Evolutionary conservation across 1,140 invertebrate genomes (phyloP).

Genomic region (Brachionus rotundiformis): DNA sequence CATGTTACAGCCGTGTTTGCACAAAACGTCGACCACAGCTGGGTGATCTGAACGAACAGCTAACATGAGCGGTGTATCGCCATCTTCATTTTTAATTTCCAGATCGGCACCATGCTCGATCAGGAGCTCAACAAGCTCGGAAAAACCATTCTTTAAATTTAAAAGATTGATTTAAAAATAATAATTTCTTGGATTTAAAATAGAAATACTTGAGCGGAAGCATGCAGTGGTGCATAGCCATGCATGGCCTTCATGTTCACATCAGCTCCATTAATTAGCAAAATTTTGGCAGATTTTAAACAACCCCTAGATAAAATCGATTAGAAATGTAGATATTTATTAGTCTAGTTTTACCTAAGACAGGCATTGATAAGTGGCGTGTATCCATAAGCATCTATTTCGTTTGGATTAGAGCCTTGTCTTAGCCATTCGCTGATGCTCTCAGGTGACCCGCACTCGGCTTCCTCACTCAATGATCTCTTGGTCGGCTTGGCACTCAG

Average conservation of each 20-base stretch:
- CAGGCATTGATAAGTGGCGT: conserved; percentile 45
- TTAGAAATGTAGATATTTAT: background rate
- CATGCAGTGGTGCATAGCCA: conserved; percentile 50
- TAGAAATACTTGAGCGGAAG: conserved; percentile 43
- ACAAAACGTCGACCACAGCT: conserved; percentile 36
- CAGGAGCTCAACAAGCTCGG: conserved; percentile 17
- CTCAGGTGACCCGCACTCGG: conserved; percentile 46
- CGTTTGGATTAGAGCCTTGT: conserved; percentile 48
- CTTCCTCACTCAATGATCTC: conserved; percentile 40
- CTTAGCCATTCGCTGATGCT: conserved; percentile 42
- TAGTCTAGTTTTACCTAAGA: background rate
- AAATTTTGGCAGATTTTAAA: conserved; percentile 31
- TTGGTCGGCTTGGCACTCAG: conserved; percentile 20
- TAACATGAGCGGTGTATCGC: conserved; percentile 46
- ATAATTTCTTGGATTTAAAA: background rate
- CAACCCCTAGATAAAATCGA: background rate
- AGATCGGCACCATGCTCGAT: conserved; percentile 41
- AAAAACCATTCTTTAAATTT: background rate
- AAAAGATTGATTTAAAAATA: background rate
- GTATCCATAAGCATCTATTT: conserved; percentile 49
- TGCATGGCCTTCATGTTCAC: conserved; percentile 33
- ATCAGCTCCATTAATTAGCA: conserved; percentile 45
- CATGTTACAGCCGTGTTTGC: conserved; percentile 38
- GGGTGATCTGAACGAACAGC: conserved; percentile 28
- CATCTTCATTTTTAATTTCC: conserved; percentile 51